Percentiles rank a stretch among this genome's conserved stretches.
phyloP scores from a whole-genome alignment of 2,888 invertebrate genomes.

The Willowsia nigromaculata region DNA sequence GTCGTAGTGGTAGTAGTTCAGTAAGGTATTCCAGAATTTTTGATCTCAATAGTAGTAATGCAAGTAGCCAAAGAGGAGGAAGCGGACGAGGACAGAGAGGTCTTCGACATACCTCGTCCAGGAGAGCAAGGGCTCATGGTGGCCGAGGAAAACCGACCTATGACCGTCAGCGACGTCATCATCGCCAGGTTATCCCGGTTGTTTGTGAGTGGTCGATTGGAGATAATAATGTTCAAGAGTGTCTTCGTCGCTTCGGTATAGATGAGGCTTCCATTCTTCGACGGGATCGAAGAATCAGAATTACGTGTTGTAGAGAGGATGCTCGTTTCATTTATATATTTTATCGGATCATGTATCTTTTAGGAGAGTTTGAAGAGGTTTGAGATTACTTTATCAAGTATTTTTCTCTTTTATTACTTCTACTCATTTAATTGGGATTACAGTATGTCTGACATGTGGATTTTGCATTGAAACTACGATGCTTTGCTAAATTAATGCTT shows the following conservation, averaged over 20 bases:
- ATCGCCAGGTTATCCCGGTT: background rate
- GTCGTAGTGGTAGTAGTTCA: conserved; percentile 69
- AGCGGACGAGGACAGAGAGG: conserved; percentile 13
- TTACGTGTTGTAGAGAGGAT: conserved; percentile 83
- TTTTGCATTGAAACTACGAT: conserved; percentile 26
- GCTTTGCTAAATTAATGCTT: background rate
- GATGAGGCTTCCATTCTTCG: conserved; percentile 72
- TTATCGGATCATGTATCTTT: conserved; percentile 84
- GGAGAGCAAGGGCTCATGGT: conserved; percentile 74
- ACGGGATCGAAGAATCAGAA: conserved; percentile 74
- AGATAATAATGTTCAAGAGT: conserved; percentile 72
- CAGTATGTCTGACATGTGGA: background rate
- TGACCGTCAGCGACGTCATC: conserved; percentile 59
- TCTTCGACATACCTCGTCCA: conserved; percentile 19
- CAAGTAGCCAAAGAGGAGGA: conserved; percentile 34
- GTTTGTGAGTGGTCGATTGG: conserved; percentile 66
- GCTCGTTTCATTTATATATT: conserved; percentile 86
- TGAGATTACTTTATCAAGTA: background rate
- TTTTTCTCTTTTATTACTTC: background rate
- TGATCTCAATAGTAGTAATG: conserved; percentile 61
- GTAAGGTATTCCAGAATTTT: conserved; percentile 74
- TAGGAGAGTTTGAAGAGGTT: conserved; percentile 86
- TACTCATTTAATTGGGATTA: background rate
- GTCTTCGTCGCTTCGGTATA: conserved; percentile 73
- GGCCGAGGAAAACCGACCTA: conserved; percentile 75